Conservation (phyloP, 2,797 vertebrate genomes). For the Gymnodraco acuticeps region DNA sequence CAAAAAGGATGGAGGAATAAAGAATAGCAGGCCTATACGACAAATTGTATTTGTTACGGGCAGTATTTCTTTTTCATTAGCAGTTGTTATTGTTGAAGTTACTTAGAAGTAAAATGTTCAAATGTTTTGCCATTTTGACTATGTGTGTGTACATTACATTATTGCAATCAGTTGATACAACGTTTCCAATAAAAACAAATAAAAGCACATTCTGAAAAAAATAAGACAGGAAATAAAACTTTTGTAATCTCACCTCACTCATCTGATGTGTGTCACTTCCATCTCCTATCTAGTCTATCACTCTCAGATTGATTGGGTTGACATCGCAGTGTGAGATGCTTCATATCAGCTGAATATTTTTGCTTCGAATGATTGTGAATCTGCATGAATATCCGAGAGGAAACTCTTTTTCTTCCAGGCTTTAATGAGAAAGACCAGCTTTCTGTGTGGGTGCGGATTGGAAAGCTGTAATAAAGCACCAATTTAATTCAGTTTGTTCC, state of each 20-base stretch:
- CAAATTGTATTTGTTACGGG: too few relatives aligned
- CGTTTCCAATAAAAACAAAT: too few relatives aligned
- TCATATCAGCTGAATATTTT: neutral
- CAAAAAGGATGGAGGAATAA: too few relatives aligned
- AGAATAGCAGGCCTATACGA: too few relatives aligned
- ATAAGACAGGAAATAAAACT: neutral
- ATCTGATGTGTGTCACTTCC: constrained; percentile 1
- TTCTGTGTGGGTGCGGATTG: neutral
- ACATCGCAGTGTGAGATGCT: neutral
- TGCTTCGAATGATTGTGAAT: neutral
- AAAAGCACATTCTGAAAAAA: too few relatives aligned
- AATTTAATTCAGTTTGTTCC: neutral
- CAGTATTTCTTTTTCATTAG: too few relatives aligned
- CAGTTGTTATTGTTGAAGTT: too few relatives aligned
- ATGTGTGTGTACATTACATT: too few relatives aligned
- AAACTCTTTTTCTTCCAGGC: neutral
- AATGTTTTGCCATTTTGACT: too few relatives aligned
- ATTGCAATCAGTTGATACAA: too few relatives aligned
- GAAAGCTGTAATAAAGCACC: neutral
- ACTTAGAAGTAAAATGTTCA: too few relatives aligned
- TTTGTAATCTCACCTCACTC: neutral
- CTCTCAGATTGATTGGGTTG: constrained; percentile 4
- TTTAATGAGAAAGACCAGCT: neutral
- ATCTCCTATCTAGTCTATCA: constrained; percentile 2
- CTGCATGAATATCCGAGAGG: neutral